phyloP scores from a whole-genome alignment of 2,888 invertebrate species.

The Argyresthia albistria region DNA sequence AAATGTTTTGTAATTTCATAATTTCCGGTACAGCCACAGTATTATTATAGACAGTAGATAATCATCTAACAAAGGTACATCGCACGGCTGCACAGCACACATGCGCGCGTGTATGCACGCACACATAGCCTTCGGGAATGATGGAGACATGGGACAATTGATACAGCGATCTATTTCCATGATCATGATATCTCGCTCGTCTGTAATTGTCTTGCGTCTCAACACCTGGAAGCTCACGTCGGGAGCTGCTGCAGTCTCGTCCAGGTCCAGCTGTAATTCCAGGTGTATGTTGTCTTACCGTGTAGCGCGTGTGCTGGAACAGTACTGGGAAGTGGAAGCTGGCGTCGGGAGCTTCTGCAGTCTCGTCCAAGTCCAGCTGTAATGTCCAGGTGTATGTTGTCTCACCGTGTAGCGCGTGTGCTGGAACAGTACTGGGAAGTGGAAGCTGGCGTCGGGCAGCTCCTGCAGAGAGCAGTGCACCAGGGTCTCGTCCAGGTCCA shows the following conservation, averaged over 20 bases:
- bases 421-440: slow-evolving; percentile 94
- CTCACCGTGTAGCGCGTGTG: slow-evolving; percentile 89
- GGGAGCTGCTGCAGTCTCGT: slow-evolving; percentile 2
- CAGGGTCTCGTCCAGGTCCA: slow-evolving; percentile 89
- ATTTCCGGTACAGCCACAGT: too few relatives aligned
- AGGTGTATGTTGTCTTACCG: slow-evolving; percentile 56
- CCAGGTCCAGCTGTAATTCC: background rate
- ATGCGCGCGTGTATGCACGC: too few relatives aligned
- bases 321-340: slow-evolving; percentile 81
- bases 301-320: slow-evolving; percentile 93
- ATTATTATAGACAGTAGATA: too few relatives aligned
- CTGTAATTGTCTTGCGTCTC: too few relatives aligned
- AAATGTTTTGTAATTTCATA: too few relatives aligned
- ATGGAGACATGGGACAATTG: too few relatives aligned
- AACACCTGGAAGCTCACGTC: slow-evolving; percentile 4
- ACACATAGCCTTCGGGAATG: too few relatives aligned
- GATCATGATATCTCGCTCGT: too few relatives aligned
- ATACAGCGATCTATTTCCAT: too few relatives aligned
- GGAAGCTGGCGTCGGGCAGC: slow-evolving; percentile 92
- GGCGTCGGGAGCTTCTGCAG: slow-evolving; percentile 5
- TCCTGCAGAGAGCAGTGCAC: slow-evolving; percentile 96
- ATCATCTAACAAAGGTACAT: too few relatives aligned
- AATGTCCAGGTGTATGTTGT: slow-evolving; percentile 14
- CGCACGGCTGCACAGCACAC: too few relatives aligned
- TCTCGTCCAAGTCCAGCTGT: background rate